phyloP scores from a whole-genome alignment of 2,888 invertebrate species.

The Cryptocephalus moraei region DNA sequence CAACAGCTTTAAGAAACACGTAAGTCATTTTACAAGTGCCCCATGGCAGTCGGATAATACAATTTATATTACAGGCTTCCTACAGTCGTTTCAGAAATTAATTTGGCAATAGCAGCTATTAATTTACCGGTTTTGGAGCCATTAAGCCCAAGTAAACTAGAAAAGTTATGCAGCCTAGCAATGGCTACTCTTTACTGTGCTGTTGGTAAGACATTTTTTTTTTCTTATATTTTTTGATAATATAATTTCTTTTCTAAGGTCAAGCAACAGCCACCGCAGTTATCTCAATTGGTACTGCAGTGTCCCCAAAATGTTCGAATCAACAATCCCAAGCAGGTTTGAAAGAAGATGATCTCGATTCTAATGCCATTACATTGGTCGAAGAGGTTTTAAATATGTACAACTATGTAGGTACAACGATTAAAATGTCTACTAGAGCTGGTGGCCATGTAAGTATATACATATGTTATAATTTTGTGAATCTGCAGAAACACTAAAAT shows the following conservation, averaged over 20 bases:
- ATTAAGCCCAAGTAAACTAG: slow-evolving; percentile 70
- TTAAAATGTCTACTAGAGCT: slow-evolving; percentile 76
- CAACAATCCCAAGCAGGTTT: slow-evolving; percentile 25
- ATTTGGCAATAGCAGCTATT: slow-evolving; percentile 71
- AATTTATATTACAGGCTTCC: slow-evolving; percentile 49
- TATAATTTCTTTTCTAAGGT: slow-evolving; percentile 30
- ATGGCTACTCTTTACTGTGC: slow-evolving; percentile 77
- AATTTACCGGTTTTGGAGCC: slow-evolving; percentile 84
- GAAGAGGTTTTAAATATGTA: slow-evolving; percentile 84
- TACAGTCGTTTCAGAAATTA: slow-evolving; percentile 73
- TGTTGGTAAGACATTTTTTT: slow-evolving; percentile 30
- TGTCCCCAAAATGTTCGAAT: slow-evolving; percentile 47
- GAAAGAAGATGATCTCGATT: slow-evolving; percentile 67
- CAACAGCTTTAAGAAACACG: slow-evolving; percentile 53
- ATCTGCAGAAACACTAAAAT: too few species aligned
- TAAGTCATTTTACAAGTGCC: slow-evolving; percentile 22
- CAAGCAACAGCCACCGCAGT: slow-evolving; percentile 54
- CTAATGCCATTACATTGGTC: slow-evolving; percentile 70
- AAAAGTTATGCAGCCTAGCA: slow-evolving; percentile 70
- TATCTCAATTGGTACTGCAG: slow-evolving; percentile 45
- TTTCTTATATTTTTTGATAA: not conserved
- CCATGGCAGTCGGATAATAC: not conserved
- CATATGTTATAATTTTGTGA: not conserved
- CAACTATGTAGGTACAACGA: slow-evolving; percentile 66
- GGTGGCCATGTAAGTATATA: slow-evolving; percentile 66